A percentile compares a stretch with the other conserved stretches of the same genome.
Evolutionary conservation across 2,888 invertebrate species (phyloP).

Genomic region (Drosophila koepferae): DNA sequence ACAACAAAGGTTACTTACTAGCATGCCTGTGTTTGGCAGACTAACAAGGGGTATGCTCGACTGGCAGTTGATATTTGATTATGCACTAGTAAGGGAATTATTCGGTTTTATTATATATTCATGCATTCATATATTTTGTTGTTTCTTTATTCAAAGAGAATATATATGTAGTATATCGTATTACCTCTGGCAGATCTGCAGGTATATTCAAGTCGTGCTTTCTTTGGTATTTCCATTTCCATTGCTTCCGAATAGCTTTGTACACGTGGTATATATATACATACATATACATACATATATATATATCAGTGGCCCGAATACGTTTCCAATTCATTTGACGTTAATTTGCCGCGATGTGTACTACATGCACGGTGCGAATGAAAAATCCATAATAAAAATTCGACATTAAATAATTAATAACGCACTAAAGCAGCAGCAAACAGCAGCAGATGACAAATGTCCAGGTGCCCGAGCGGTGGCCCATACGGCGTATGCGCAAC

Average conservation of each 20-base stretch:
- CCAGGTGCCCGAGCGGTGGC: slow-evolving; percentile 5
- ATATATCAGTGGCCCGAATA: slow-evolving; percentile 20
- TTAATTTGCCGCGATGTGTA: slow-evolving; percentile 61
- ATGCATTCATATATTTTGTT: not conserved
- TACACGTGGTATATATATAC: slow-evolving; percentile 25
- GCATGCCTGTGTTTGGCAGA: slow-evolving; percentile 14
- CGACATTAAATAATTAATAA: slow-evolving; percentile 63
- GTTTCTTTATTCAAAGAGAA: no score
- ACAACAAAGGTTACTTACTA: slow-evolving; percentile 28
- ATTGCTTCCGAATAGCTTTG: slow-evolving; percentile 16
- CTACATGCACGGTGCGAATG: slow-evolving; percentile 39
- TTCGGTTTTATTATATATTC: not conserved
- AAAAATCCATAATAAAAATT: slow-evolving; percentile 59
- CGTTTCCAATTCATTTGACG: slow-evolving; percentile 65
- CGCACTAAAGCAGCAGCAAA: slow-evolving; percentile 6
- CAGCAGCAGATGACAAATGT: slow-evolving; percentile 7
- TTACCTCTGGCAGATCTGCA: not conserved
- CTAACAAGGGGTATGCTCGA: slow-evolving; percentile 11
- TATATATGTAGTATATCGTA: not conserved
- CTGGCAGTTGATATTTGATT: not conserved
- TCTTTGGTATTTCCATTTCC: not conserved
- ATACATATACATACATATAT: not conserved
- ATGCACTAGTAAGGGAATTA: not conserved
- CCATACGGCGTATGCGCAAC: slow-evolving; percentile 77
- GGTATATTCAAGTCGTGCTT: slow-evolving; percentile 1